phyloP scores from a whole-genome alignment of 2,797 vertebrate species.

The Micropoecilia bifurca region DNA sequence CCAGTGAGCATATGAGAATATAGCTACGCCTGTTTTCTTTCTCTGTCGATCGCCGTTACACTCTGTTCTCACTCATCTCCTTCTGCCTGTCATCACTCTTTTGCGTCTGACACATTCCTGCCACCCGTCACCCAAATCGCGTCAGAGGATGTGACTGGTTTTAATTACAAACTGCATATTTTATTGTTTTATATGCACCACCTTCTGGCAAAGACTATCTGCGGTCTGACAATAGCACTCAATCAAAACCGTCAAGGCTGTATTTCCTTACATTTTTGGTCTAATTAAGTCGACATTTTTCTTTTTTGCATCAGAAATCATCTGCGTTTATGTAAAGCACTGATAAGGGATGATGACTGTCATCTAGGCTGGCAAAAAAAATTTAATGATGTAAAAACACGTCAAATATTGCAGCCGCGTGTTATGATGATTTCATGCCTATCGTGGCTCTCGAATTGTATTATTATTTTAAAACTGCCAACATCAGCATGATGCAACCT shows the following conservation, averaged over 20 bases:
- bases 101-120: conserved; percentile 6
- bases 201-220: not conserved
- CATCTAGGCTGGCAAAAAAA: not conserved
- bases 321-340: not conserved
- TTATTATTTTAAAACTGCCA: not conserved
- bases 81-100: not conserved
- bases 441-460: not conserved
- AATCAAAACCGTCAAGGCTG: not conserved
- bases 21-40: not conserved
- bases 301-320: not conserved
- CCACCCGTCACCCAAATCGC: conserved; percentile 12
- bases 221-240: not conserved
- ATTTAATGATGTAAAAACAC: not conserved
- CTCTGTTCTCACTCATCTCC: conserved; percentile 8
- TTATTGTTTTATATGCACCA: not conserved
- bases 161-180: not conserved
- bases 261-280: not conserved
- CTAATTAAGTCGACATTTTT: not conserved
- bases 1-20: conserved; percentile 19
- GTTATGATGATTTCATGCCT: not conserved
- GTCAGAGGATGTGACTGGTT: conserved; percentile 2
- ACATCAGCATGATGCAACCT: not conserved
- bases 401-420: not conserved
- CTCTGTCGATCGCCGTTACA: not conserved
- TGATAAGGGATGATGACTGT: not conserved